Percentiles rank a stretch among this genome's conserved stretches.
These are phyloP conservation scores for Psittacula echo DNA, from an alignment of 2,797 vertebrate genomes.

Conservation along the genomic window DNA sequence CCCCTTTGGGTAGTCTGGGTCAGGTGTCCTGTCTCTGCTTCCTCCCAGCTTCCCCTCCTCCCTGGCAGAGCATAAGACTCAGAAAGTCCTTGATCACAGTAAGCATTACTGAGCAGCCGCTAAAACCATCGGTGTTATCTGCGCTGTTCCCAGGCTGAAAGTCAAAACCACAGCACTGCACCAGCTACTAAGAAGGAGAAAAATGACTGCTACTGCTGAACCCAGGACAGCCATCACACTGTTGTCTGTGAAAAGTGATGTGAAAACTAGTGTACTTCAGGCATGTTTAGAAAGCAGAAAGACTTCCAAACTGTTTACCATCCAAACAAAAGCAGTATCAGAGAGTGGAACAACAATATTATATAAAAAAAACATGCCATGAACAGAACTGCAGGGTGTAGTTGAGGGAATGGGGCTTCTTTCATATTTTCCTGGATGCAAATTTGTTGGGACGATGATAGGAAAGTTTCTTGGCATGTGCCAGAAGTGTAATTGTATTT, in stretches of 20 bases:
- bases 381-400: background rate
- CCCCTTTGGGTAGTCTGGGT: background rate
- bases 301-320: background rate
- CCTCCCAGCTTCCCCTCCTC: too few relatives aligned
- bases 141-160: background rate
- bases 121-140: background rate
- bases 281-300: background rate
- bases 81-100: too few relatives aligned
- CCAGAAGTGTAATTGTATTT: background rate
- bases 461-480: background rate
- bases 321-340: background rate
- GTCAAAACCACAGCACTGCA: background rate
- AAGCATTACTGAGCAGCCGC: too few relatives aligned
- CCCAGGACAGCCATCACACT: background rate
- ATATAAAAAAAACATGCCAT: background rate
- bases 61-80: too few relatives aligned
- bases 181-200: background rate
- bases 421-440: background rate
- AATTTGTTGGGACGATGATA: background rate
- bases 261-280: background rate
- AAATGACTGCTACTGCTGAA: background rate
- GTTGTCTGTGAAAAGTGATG: background rate
- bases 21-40: too few relatives aligned
- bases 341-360: background rate
- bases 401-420: background rate